These are phyloP conservation scores for Chromobotia macracanthus DNA, from an alignment of 2,797 vertebrate genomes.

Conservation along the genomic window DNA sequence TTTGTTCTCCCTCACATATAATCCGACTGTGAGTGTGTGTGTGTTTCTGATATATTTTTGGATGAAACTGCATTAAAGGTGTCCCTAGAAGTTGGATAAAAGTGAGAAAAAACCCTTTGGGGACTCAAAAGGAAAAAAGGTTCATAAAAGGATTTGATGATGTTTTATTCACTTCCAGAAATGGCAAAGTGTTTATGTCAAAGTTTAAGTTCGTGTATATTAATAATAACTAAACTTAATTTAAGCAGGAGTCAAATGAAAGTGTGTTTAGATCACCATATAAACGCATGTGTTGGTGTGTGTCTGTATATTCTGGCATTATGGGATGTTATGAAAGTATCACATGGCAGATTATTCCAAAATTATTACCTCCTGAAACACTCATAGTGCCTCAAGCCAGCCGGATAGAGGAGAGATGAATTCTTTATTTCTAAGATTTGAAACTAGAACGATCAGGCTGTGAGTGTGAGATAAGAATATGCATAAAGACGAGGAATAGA, in stretches of 20 bases:
- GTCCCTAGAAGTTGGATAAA: neutral
- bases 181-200: neutral
- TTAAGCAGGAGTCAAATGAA: neutral
- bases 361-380: slow-evolving; percentile 32
- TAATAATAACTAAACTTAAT: neutral
- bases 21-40: neutral
- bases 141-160: neutral
- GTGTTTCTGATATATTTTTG: neutral
- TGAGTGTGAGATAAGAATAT: slow-evolving; percentile 44
- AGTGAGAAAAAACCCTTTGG: neutral
- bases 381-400: slow-evolving; percentile 41
- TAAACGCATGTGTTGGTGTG: neutral
- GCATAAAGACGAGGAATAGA: neutral
- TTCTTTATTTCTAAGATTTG: neutral
- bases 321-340: slow-evolving; percentile 39
- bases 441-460: slow-evolving; percentile 38
- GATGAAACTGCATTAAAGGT: neutral
- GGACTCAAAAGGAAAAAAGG: neutral
- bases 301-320: slow-evolving; percentile 14
- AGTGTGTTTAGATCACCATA: neutral
- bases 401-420: neutral
- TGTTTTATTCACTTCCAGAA: neutral
- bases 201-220: neutral
- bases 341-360: slow-evolving; percentile 36
- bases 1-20: neutral